These are phyloP conservation scores for Anolis sagrei DNA, from an alignment of 2,113 vertebrate genomes.

Conservation along the genomic window DNA sequence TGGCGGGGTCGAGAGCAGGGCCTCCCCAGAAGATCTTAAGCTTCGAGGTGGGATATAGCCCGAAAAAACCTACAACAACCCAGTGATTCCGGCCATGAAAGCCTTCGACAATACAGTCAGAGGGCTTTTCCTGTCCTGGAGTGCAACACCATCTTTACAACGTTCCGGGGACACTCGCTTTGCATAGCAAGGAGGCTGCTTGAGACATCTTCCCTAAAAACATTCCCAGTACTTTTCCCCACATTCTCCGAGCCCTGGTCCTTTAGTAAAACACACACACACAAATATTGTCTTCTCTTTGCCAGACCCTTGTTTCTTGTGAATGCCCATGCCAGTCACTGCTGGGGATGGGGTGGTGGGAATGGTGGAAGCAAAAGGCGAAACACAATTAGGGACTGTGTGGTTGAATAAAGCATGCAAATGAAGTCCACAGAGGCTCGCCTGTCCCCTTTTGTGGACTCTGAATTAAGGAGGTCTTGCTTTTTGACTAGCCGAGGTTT, in stretches of 20 bases:
- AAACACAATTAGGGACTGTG: background rate
- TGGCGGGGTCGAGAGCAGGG: too few relatives aligned
- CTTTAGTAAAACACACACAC: background rate
- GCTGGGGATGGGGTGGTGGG: too few relatives aligned
- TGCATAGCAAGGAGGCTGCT: background rate
- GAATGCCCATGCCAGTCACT: background rate
- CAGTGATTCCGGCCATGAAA: too few relatives aligned
- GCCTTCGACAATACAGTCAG: too few relatives aligned
- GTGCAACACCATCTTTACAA: too few relatives aligned
- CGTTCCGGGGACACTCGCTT: too few relatives aligned
- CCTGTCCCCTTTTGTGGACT: background rate
- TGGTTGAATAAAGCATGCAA: background rate
- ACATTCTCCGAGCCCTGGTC: background rate
- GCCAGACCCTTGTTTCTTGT: background rate
- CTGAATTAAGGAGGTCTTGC: background rate
- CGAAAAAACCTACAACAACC: too few relatives aligned
- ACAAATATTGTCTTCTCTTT: background rate
- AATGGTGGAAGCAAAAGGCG: background rate
- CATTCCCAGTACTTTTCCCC: too few relatives aligned
- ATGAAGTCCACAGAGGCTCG: background rate
- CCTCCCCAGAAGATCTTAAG: too few relatives aligned
- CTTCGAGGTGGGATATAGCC: too few relatives aligned
- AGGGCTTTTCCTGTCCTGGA: too few relatives aligned
- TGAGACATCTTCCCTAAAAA: background rate
- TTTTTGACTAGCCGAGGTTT: background rate